Conservation (phyloP, 2,797 vertebrate genomes). For the Uromys caudimaculatus region DNA sequence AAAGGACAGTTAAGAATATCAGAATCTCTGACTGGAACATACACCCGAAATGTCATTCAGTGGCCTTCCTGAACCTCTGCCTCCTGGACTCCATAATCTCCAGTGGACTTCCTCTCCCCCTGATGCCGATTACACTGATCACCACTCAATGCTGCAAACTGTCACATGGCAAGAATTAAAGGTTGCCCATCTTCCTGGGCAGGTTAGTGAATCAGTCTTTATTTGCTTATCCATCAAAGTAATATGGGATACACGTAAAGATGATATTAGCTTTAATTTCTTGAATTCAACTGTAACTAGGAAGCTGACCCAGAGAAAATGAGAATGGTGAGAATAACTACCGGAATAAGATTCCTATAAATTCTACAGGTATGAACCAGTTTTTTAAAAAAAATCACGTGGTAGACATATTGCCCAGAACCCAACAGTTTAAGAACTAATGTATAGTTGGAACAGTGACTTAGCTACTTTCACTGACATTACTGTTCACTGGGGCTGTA, state of each 20-base stretch:
- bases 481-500: not conserved
- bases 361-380: slow-evolving; percentile 3
- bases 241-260: not conserved
- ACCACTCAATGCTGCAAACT: not conserved
- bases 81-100: not conserved
- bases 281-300: slow-evolving; percentile 15
- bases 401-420: not conserved
- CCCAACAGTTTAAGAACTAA: slow-evolving; percentile 23
- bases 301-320: not conserved
- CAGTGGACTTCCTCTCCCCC: not conserved
- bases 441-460: not conserved
- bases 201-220: not conserved
- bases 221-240: not conserved
- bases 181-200: not conserved
- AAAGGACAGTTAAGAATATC: not conserved
- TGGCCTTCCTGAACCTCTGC: not conserved
- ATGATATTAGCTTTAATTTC: not conserved
- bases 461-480: not conserved
- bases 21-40: slow-evolving; percentile 44
- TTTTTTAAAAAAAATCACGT: slow-evolving; percentile 35
- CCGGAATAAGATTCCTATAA: not conserved
- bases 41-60: not conserved
- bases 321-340: not conserved
- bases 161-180: not conserved
- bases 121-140: not conserved